Conservation (phyloP, 2,888 invertebrate species). For the Auanema sp. region DNA sequence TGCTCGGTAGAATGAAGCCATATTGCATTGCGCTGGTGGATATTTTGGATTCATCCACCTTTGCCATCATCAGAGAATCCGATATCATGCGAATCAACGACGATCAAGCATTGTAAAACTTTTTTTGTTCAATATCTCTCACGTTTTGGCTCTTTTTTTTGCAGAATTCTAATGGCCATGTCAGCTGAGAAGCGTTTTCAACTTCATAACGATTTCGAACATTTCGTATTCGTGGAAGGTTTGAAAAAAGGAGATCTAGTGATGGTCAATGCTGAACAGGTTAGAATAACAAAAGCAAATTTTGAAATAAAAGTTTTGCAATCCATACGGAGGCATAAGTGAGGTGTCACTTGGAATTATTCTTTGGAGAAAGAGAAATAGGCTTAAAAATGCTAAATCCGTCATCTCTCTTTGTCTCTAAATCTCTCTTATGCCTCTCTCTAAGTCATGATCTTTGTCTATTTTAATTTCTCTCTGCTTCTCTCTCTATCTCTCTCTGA, state of each 20-base stretch:
- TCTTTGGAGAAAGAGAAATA: too few species aligned
- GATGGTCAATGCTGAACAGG: constrained; percentile 9
- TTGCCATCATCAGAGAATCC: constrained; percentile 10
- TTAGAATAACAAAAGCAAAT: not conserved
- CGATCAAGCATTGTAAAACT: constrained; percentile 14
- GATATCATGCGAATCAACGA: constrained; percentile 17
- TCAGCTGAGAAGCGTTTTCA: constrained; percentile 14
- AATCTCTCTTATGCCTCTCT: too few species aligned
- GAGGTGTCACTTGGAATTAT: too few species aligned
- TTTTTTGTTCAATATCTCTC: not conserved
- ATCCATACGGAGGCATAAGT: too few species aligned
- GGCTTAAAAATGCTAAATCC: too few species aligned
- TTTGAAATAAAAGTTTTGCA: too few species aligned
- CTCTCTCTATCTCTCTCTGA: too few species aligned
- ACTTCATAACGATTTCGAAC: constrained; percentile 17
- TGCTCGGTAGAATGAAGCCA: not conserved
- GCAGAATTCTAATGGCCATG: constrained; percentile 12
- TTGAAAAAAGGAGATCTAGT: constrained; percentile 13
- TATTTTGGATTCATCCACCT: constrained; percentile 6
- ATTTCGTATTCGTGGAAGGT: constrained; percentile 17
- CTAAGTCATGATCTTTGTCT: too few species aligned
- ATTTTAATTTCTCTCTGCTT: too few species aligned
- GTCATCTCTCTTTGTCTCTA: too few species aligned
- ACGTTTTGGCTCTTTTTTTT: constrained; percentile 3
- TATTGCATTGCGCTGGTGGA: constrained; percentile 1